These are phyloP conservation scores for Alosa alosa DNA, from an alignment of 2,113 vertebrate species.

Conservation along the genomic window DNA sequence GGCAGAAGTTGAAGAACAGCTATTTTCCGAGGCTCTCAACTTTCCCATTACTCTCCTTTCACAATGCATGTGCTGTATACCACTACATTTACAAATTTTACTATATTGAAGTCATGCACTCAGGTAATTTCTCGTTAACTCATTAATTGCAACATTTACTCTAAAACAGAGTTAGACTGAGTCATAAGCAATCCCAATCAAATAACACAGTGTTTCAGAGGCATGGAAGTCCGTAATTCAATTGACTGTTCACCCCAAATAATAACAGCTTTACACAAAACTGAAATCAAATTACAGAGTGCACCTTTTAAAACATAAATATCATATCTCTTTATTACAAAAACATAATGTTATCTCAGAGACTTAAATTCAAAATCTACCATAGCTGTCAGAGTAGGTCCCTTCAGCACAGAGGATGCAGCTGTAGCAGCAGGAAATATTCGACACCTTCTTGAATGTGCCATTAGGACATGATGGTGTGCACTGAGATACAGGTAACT, in stretches of 20 bases:
- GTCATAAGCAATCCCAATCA: too few species aligned
- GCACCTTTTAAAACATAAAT: background rate
- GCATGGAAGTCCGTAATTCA: too few species aligned
- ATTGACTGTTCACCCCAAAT: too few species aligned
- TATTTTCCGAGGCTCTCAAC: background rate
- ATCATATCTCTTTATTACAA: background rate
- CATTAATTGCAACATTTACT: too few species aligned
- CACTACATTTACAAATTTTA: background rate
- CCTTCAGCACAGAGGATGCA: conserved; percentile 48
- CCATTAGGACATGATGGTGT: conserved; percentile 45
- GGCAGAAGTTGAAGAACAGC: background rate
- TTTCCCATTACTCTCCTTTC: background rate
- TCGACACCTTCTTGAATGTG: conserved; percentile 47
- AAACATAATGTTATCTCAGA: background rate
- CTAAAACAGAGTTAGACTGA: too few species aligned
- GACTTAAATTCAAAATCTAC: conserved; percentile 49
- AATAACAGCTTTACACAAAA: too few species aligned
- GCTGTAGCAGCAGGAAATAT: conserved; percentile 56
- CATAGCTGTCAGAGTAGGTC: conserved; percentile 42
- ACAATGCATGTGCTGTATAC: background rate
- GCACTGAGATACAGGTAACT: conserved; percentile 45
- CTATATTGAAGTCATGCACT: too few species aligned
- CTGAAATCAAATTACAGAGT: too few species aligned
- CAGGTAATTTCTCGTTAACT: too few species aligned
- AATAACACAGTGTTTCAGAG: too few species aligned